phyloP scores from a whole-genome alignment of 2,888 invertebrate species.

The Geotrupes spiniger region DNA sequence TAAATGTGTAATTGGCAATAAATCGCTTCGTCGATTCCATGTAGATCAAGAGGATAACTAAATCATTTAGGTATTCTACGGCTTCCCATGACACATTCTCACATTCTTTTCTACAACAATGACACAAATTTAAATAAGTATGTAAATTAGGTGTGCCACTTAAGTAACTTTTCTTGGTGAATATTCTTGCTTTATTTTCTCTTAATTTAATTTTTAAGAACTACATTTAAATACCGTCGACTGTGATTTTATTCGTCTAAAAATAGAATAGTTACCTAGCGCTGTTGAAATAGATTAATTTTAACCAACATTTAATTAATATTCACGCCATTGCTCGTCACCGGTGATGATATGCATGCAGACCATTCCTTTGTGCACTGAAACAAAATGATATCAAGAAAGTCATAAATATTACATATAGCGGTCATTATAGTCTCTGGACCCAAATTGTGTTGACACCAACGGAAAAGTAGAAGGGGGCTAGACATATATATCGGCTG shows the following conservation, averaged over 20 bases:
- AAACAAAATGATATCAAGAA: conserved; percentile 11
- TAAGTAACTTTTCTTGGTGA: not conserved
- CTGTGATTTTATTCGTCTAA: not conserved
- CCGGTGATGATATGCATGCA: too few species aligned
- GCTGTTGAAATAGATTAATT: conserved; percentile 1
- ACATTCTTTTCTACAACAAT: conserved; percentile 16
- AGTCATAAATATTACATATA: conserved; percentile 17
- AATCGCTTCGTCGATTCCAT: too few species aligned
- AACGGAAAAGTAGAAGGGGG: conserved; percentile 17
- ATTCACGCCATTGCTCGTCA: too few species aligned
- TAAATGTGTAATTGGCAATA: too few species aligned
- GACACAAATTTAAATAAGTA: conserved; percentile 17
- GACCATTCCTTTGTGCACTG: not conserved
- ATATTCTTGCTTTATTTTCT: too few species aligned
- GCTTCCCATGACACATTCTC: conserved; percentile 14
- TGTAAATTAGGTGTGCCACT: conserved; percentile 19
- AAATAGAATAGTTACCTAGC: conserved; percentile 5
- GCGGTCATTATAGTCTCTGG: conserved; percentile 10
- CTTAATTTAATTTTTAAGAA: not conserved
- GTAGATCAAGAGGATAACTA: conserved; percentile 6
- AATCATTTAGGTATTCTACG: conserved; percentile 8
- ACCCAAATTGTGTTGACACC: conserved; percentile 22
- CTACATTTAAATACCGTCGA: not conserved
- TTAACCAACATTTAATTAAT: too few species aligned
- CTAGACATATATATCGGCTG: conserved; percentile 17